These are phyloP conservation scores for Myathropa florea DNA, from an alignment of 2,888 invertebrate species.

Conservation along the genomic window DNA sequence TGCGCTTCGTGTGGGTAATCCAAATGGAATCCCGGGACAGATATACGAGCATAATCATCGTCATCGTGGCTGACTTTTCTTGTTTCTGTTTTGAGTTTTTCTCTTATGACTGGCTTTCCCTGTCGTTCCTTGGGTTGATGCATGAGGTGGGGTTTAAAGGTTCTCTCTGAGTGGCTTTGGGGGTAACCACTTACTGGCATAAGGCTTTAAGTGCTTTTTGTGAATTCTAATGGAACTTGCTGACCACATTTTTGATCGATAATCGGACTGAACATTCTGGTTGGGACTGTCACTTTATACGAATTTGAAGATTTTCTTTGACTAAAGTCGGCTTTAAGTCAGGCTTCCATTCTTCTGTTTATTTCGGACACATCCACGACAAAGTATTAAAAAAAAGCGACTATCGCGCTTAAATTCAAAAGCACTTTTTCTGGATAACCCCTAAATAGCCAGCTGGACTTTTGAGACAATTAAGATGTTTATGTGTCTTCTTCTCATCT, in stretches of 20 bases:
- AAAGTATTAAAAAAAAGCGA: too few relatives aligned
- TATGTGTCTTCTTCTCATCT: too few relatives aligned
- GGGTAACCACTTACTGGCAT: background rate
- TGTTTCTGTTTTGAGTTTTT: constrained; percentile 11
- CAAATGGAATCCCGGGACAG: constrained; percentile 52
- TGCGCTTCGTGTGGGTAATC: constrained; percentile 41
- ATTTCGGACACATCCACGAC: too few relatives aligned
- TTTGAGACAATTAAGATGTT: too few relatives aligned
- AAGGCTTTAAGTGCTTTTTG: constrained; percentile 59
- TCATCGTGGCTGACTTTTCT: constrained; percentile 44
- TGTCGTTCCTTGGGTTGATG: background rate
- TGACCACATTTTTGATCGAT: constrained; percentile 50
- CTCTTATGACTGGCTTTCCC: background rate
- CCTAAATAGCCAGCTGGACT: too few relatives aligned
- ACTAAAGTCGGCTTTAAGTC: too few relatives aligned
- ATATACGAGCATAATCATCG: constrained; percentile 36
- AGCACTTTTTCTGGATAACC: too few relatives aligned
- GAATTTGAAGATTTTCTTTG: too few relatives aligned
- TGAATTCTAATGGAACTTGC: constrained; percentile 40
- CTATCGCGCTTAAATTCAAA: too few relatives aligned
- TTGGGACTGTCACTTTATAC: too few relatives aligned
- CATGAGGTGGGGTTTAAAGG: background rate
- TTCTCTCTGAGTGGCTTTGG: background rate
- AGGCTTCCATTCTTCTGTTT: too few relatives aligned
- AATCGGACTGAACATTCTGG: too few relatives aligned